phyloP scores from a whole-genome alignment of 1,140 invertebrate species.

The Zaprionus gabonicus region DNA sequence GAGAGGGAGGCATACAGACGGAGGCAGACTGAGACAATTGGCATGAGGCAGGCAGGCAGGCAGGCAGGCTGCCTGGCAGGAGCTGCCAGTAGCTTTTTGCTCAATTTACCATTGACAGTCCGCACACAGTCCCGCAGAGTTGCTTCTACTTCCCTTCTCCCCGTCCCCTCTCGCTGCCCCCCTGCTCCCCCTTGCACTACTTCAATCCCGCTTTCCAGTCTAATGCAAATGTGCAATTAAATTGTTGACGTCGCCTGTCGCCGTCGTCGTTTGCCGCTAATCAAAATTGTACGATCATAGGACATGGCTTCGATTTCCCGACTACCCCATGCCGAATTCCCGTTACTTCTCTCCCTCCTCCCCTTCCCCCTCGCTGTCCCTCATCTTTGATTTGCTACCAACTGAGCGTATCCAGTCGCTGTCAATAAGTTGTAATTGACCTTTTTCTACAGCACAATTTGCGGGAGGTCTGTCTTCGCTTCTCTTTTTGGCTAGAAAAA shows the following conservation, averaged over 20 bases:
- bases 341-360: background rate
- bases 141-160: background rate
- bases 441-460: constrained; percentile 55
- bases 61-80: constrained; percentile 56
- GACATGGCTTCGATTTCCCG: constrained; percentile 33
- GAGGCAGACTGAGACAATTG: background rate
- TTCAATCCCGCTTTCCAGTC: constrained; percentile 57
- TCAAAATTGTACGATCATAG: constrained; percentile 74
- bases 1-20: background rate
- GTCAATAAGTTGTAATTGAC: constrained; percentile 80
- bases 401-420: constrained; percentile 62
- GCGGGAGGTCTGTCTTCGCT: constrained; percentile 45
- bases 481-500: background rate
- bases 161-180: background rate
- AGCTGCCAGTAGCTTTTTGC: constrained; percentile 39
- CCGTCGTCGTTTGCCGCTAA: constrained; percentile 41
- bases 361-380: background rate
- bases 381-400: constrained; percentile 36
- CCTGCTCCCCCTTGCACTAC: background rate
- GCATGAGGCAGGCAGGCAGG: constrained; percentile 1
- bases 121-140: background rate
- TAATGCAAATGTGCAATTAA: constrained; percentile 82
- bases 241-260: constrained; percentile 73
- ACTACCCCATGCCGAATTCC: background rate
- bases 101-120: constrained; percentile 47